Evolutionary conservation across 2,797 vertebrate genomes (phyloP).

Genomic region (Adelosebastes latens): DNA sequence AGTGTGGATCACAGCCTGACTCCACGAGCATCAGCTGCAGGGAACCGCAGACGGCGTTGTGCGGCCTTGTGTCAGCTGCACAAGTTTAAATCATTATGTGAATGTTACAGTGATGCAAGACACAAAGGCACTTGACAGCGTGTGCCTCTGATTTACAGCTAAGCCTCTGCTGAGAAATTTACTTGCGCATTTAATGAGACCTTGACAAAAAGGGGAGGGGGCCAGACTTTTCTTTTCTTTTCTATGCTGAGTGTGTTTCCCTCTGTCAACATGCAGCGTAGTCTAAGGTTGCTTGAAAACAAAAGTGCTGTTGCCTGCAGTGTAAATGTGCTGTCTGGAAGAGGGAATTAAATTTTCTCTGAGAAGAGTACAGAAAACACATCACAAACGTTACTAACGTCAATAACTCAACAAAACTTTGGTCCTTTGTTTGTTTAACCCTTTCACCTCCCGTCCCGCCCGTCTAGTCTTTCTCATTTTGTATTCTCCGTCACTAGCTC

Average conservation of each 20-base stretch:
- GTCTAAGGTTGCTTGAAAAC: slow-evolving; percentile 17
- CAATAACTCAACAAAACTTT: background rate
- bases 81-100: slow-evolving; percentile 10
- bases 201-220: background rate
- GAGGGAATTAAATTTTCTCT: background rate
- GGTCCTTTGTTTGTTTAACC: background rate
- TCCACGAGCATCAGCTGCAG: background rate
- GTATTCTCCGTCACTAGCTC: too few relatives aligned
- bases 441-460: background rate
- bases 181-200: slow-evolving; percentile 22
- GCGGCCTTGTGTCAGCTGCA: slow-evolving; percentile 21
- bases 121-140: slow-evolving; percentile 14
- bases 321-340: slow-evolving; percentile 1
- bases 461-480: too few relatives aligned
- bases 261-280: background rate
- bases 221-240: background rate
- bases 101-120: slow-evolving; percentile 7
- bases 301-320: background rate
- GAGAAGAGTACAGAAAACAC: background rate
- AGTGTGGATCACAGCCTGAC: slow-evolving; percentile 32
- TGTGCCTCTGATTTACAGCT: slow-evolving; percentile 6
- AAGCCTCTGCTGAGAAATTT: slow-evolving; percentile 14
- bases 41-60: background rate
- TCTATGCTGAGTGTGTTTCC: background rate
- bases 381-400: background rate